Conservation (phyloP, 1,140 invertebrate species). For the Sitobion miscanthi region DNA sequence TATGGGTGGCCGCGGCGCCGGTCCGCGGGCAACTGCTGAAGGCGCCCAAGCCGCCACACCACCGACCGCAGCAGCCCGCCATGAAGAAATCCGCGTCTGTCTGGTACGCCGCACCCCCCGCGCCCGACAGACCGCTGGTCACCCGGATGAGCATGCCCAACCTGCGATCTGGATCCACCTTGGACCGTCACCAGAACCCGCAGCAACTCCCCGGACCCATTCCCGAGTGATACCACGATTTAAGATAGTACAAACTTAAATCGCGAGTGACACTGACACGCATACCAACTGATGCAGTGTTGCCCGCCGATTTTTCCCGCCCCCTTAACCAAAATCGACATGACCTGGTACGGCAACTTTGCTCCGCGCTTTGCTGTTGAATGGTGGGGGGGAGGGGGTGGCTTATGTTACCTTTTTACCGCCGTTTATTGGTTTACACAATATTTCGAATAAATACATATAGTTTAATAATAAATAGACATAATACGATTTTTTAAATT, state of each 20-base stretch:
- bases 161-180: background rate
- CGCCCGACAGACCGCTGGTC: background rate
- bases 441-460: too few relatives aligned
- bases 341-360: too few relatives aligned
- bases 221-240: background rate
- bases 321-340: background rate
- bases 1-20: background rate
- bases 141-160: slow-evolving; percentile 37
- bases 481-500: too few relatives aligned
- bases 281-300: background rate
- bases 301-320: background rate
- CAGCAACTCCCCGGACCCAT: background rate
- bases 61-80: background rate
- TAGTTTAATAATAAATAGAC: too few relatives aligned
- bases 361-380: too few relatives aligned
- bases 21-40: background rate
- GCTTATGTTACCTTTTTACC: too few relatives aligned
- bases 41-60: background rate
- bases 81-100: slow-evolving; percentile 44
- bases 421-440: too few relatives aligned
- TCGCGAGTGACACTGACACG: background rate
- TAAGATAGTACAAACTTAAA: too few relatives aligned
- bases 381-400: too few relatives aligned
- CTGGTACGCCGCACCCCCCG: slow-evolving; percentile 32
- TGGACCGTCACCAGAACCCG: background rate